Evolutionary conservation across 1,140 invertebrate species (phyloP).

Genomic region (Hyles euphorbiae): DNA sequence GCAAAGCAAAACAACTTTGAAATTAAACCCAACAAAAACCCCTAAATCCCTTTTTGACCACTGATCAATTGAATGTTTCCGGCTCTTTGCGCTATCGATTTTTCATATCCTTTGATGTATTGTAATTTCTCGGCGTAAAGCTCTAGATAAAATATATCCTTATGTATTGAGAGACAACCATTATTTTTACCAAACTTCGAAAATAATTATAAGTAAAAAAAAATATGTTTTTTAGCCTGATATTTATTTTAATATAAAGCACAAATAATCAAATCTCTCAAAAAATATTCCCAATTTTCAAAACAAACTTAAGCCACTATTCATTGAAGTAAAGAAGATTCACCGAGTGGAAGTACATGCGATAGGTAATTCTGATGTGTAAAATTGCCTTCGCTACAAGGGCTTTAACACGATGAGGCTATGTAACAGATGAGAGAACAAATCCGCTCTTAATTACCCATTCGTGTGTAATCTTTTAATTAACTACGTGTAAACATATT

Average conservation of each 20-base stretch:
- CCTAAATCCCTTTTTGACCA: conserved; percentile 42
- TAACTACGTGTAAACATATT: conserved; percentile 61
- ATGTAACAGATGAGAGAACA: conserved; percentile 53
- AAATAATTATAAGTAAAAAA: no score
- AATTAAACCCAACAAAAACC: conserved; percentile 56
- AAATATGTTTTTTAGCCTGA: no score
- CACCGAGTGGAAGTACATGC: no score
- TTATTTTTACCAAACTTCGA: no score
- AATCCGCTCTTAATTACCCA: conserved; percentile 62
- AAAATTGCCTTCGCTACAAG: conserved; percentile 31
- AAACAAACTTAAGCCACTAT: neutral
- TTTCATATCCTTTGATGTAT: conserved; percentile 52
- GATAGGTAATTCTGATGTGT: conserved; percentile 16
- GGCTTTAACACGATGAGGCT: conserved; percentile 27
- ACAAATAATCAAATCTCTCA: no score
- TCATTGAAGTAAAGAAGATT: no score
- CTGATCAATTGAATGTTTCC: conserved; percentile 47
- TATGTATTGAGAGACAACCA: no score
- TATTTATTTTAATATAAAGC: no score
- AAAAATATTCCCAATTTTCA: no score
- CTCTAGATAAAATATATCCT: no score
- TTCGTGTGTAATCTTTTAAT: conserved; percentile 70
- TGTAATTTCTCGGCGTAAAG: conserved; percentile 34
- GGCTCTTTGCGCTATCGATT: conserved; percentile 53
- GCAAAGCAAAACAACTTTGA: conserved; percentile 39